Evolutionary conservation across 2,888 invertebrate species (phyloP).

Genomic region (Tetragonula carbonaria): DNA sequence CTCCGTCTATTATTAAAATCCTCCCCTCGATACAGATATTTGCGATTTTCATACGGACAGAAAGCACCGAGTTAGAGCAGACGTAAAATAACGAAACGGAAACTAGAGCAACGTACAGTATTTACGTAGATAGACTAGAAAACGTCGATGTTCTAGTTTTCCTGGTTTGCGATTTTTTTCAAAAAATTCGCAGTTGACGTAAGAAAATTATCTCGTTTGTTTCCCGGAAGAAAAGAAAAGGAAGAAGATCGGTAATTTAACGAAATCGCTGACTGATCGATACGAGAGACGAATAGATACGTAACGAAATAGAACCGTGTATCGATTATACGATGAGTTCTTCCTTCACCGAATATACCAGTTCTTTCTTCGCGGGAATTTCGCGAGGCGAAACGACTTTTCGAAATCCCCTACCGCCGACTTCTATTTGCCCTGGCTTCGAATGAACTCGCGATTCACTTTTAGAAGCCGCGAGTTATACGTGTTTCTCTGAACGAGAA

Average conservation of each 20-base stretch:
- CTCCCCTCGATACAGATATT: background rate
- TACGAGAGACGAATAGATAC: background rate
- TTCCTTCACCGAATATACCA: constrained; percentile 1
- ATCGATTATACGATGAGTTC: constrained; percentile 44
- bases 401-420: constrained; percentile 37
- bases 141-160: background rate
- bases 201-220: background rate
- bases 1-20: background rate
- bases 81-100: background rate
- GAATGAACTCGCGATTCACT: constrained; percentile 43
- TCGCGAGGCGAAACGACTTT: constrained; percentile 25
- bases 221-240: too few species aligned
- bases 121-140: background rate
- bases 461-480: background rate
- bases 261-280: constrained; percentile 26
- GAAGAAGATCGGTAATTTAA: constrained; percentile 20
- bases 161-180: background rate
- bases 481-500: constrained; percentile 17
- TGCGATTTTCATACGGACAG: background rate
- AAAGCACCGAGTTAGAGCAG: background rate
- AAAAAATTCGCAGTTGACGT: background rate
- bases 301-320: constrained; percentile 10
- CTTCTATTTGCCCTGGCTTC: constrained; percentile 30
- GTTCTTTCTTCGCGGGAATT: constrained; percentile 34
- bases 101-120: background rate